Conservation (phyloP, 1,140 invertebrate genomes). For the Macrostomum lignano region DNA sequence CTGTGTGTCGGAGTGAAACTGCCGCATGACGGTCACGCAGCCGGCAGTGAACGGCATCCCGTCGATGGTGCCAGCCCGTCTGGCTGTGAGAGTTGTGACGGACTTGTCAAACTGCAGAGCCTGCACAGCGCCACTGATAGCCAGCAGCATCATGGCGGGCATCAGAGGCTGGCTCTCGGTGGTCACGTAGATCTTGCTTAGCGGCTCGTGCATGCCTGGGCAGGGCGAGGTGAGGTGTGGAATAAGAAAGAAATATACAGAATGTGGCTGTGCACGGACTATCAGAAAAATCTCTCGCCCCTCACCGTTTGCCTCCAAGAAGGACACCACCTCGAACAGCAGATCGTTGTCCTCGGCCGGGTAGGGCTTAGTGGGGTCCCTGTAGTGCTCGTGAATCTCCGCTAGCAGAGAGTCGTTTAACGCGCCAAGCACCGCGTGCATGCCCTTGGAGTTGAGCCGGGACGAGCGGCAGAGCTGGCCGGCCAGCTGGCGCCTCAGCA, state of each 20-base stretch:
- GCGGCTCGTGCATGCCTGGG: neutral
- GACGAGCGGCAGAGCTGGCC: conserved; percentile 60
- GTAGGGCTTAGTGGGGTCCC: neutral
- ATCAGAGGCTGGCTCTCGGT: no score
- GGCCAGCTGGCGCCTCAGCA: conserved; percentile 51
- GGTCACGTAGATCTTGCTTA: neutral
- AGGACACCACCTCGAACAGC: neutral
- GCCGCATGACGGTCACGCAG: no score
- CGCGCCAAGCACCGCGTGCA: conserved; percentile 46
- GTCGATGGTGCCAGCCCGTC: no score
- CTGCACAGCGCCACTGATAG: no score
- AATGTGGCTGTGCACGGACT: no score
- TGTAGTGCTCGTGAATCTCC: neutral
- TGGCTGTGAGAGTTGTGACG: no score
- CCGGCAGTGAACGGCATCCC: no score
- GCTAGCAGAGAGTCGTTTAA: conserved; percentile 41
- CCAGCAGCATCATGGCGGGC: no score
- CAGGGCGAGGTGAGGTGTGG: neutral
- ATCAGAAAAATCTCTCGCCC: neutral
- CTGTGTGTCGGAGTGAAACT: no score
- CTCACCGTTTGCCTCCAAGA: neutral
- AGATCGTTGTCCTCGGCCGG: neutral
- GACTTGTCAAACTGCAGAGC: no score
- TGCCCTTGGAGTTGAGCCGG: conserved; percentile 67
- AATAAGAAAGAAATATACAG: no score